Conservation (phyloP, 35 echinoderm and acorn worm genomes). For the Patiria miniata region DNA sequence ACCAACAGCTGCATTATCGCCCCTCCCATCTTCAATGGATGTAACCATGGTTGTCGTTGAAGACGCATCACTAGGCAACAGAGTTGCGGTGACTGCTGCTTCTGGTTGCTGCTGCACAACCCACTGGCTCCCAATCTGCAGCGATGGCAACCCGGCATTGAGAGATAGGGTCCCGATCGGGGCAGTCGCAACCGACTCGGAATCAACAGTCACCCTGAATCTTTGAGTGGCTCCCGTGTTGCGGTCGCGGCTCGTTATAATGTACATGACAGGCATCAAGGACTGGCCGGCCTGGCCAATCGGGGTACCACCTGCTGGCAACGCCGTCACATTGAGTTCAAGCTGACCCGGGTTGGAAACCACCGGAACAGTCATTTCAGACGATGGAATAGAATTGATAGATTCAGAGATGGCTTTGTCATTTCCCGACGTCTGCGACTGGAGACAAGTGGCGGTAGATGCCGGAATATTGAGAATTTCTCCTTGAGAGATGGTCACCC, state of each 20-base stretch:
- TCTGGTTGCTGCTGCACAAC: not conserved
- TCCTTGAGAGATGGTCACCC: not conserved
- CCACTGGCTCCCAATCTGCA: not conserved
- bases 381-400: not conserved
- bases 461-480: not conserved
- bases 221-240: conserved; percentile 45
- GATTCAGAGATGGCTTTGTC: not conserved
- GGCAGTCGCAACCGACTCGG: conserved; percentile 47
- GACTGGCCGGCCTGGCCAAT: not conserved
- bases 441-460: not conserved
- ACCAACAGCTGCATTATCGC: not conserved
- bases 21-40: not conserved
- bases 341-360: not conserved
- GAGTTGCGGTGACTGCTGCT: not conserved
- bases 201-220: conserved; percentile 60
- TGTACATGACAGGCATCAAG: conserved; percentile 62
- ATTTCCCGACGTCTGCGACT: not conserved
- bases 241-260: conserved; percentile 63
- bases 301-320: not conserved
- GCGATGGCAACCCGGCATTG: not conserved
- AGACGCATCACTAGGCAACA: conserved; percentile 8
- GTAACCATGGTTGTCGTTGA: not conserved
- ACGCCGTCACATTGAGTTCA: not conserved
- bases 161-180: conserved; percentile 34
- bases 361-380: not conserved